Evolutionary conservation across 2,113 vertebrate genomes (phyloP), one percentile per base, ranked within the genome.

Genomic region (Oryzias celebensis): DNA sequence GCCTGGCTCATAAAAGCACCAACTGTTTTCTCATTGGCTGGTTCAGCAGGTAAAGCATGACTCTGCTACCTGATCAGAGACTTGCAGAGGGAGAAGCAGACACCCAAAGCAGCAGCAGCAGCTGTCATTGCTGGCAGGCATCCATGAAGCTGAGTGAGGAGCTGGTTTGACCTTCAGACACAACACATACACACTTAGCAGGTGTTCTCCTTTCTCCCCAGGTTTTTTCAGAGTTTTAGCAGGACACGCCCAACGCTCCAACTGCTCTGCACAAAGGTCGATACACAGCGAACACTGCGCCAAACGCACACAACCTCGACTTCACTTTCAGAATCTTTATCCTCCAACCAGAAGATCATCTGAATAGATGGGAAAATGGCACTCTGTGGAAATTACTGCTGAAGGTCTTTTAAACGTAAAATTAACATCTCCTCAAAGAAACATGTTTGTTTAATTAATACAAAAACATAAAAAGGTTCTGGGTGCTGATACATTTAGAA

Each of bases 51-150:
- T 86, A 75, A 89, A 80, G 85, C 60, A 46, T 52, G 44, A 73
- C 77, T 71, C 64, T 78, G 81, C 61, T 78, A 75, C 83, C 82
- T 87, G 79, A 88, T 89, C 85, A 83, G 84, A 85, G 78, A 75
- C 78, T 82, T 83, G 78, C 68, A 69, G 81, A 61, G 69, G 44
- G 10, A 45, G 16, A 45, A 45, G 69, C 82, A 89, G 82, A 87
- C 69, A 58, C 70, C 80, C 69, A 69, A 77, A 56, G 59, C 77
- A 81, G 75, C 68, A 52, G 65, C 58, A 60, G 65, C 58, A 60
- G 64, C 69, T 59, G 72, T 81, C 73, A 85, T 80, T 78, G 47
- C 31, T 85, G 87, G 83, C 84, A 83, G 75, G 71, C 51, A 64
- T 87, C 81, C 81, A 83, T 61, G 62, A 75, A 56, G 73, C 71